Conservation (phyloP, 1,140 invertebrate species). For the Coboldia fuscipes region DNA sequence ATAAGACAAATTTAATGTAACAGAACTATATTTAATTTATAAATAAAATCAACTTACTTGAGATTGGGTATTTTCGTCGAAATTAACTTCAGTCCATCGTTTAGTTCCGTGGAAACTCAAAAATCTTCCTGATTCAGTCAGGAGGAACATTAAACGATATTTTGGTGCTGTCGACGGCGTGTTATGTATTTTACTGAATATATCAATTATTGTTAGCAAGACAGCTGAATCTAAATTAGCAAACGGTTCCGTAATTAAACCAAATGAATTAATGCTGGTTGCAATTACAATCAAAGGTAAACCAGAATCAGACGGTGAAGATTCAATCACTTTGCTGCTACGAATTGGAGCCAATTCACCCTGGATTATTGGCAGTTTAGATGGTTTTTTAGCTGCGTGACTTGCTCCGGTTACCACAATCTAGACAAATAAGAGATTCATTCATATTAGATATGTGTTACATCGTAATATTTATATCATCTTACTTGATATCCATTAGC, state of each 20-base stretch:
- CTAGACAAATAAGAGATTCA: neutral
- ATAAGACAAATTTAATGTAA: too few relatives aligned
- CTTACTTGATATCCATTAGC: constrained; percentile 83
- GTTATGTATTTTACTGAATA: constrained; percentile 84
- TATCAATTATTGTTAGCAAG: constrained; percentile 65
- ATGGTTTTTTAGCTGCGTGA: constrained; percentile 41
- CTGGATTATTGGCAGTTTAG: constrained; percentile 63
- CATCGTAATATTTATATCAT: too few relatives aligned
- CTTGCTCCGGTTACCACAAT: constrained; percentile 30
- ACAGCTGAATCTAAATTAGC: constrained; percentile 55
- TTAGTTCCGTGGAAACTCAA: constrained; percentile 91
- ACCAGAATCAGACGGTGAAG: constrained; percentile 47
- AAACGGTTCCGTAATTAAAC: constrained; percentile 36
- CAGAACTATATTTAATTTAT: neutral
- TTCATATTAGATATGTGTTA: too few relatives aligned
- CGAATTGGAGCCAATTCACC: constrained; percentile 46
- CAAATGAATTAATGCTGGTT: constrained; percentile 83
- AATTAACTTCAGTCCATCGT: constrained; percentile 87
- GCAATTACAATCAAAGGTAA: constrained; percentile 70
- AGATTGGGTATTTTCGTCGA: constrained; percentile 38
- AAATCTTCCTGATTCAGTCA: constrained; percentile 74
- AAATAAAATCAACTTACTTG: constrained; percentile 32
- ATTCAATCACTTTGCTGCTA: constrained; percentile 36
- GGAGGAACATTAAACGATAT: constrained; percentile 74
- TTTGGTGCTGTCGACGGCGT: constrained; percentile 56